Base-by-base conservation (phyloP, 2,797 vertebrate species). In the Simalia tracyae region DNA sequence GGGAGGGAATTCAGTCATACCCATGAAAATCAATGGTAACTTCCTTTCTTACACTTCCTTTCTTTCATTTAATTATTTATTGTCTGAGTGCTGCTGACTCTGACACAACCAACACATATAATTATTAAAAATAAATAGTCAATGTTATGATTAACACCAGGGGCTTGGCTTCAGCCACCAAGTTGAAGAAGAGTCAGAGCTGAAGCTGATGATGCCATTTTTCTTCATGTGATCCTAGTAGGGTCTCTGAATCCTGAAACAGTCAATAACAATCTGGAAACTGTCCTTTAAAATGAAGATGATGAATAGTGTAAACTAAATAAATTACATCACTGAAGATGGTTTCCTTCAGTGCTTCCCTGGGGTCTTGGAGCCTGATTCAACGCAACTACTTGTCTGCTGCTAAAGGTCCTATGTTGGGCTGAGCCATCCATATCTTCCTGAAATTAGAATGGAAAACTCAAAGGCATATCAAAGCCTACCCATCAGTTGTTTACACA, bases 1-100 rank as follows among this genome's bases (percentile, higher is more conserved):
- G 92, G 91, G 36, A 12, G 68, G 3, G 64, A 91, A 92, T 92
- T 94, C 91, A 91, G 26, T 76, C 31, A 61, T 91, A 89, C 60
- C 87, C 59, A 84, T 81, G 66, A 92, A 89, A 96, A 94, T 90
- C 90, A 92, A 92, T 89, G 66, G 64, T 26, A 94, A 87, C 84
- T 85, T 81, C 76, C 42, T 91, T 64, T 81, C 84, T 81, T 24
- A 46, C 42, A 81, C 19, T 94, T 2, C 31, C 92, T 94, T 93
- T 91, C 86, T 93, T 87, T 93, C 89, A 36, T 46, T 90, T 93
- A 87, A 92, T 90, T 81, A 84, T 88, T 90, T 94, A 92, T 86
- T 72, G 31, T 5, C 11, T 14, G 7, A 92, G 31, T 31, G 26
- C 63, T 94, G 36, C 36, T 59, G 89, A 84, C 76, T 94, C 84